Base-by-base conservation (phyloP, 2,113 vertebrate genomes). In the Puffinus mauretanicus region DNA sequence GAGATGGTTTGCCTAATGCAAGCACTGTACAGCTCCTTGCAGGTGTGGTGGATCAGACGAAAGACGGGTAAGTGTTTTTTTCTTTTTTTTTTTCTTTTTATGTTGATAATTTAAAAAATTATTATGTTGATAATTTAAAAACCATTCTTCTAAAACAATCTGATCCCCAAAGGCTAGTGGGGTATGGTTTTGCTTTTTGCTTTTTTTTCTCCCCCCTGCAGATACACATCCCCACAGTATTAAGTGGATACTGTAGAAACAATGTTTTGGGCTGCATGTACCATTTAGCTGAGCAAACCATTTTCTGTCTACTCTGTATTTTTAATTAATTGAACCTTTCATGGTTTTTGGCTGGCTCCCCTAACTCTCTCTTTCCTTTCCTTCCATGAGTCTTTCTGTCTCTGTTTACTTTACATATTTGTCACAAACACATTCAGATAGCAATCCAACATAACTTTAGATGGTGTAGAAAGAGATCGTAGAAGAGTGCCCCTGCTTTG, bases 1-100 rank as follows among this genome's bases (percentile, higher is more conserved):
- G 98, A 82, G 98, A 98, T 97, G 98, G 98, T 64, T 97, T 97
- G 57, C 97, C 98, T 61, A 98, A 98, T 57, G 91, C 98, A 11
- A 98, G 97, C 91, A 98, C 98, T 40, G 97, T 98, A 26, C 97
- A 98, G 85, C 98, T 99, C 65, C 96, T 99, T 85, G 98, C 98
- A 89, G 98, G 98, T 83, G 98, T 99, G 86, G 98, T 99, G 97
- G 98, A 99, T 97, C 98, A 99, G 96, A 99, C 98, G 81, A 99
- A 99, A 97, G 98, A 99, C 97, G 98, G 98, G 99, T 99, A 96
- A 94, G 98, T 97, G 36, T 0, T 30, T 71, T 87, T 88, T 66
- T 67, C 20, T 54, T 8, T 21, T 38, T 9, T 26, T 32, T 38
- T 61, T 54, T 51, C 7, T 86, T 78, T 77, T 84, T 49, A 64